Percentiles rank a stretch among this genome's conserved stretches.
Evolutionary conservation across 2,797 vertebrate species (phyloP).

Genomic region (Podarcis siculus): DNA sequence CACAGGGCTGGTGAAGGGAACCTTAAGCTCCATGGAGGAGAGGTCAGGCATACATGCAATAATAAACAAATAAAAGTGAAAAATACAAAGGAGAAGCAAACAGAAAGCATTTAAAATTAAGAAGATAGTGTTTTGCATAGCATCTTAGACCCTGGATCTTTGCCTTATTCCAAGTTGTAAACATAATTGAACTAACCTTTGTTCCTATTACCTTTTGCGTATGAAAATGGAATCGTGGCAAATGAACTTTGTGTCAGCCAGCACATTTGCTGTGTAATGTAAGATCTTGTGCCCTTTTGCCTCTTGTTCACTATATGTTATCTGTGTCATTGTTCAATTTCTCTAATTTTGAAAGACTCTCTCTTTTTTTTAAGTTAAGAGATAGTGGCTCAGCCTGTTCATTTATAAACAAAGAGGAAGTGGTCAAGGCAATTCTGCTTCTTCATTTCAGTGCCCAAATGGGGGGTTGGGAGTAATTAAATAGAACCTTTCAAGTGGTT

Average conservation of each 20-base stretch:
- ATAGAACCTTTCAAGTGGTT: slow-evolving; percentile 4
- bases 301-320: neutral
- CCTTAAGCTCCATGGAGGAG: too few relatives aligned
- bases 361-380: neutral
- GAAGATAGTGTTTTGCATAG: neutral
- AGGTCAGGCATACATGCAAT: too few relatives aligned
- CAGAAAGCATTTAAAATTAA: too few relatives aligned
- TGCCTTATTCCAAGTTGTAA: neutral
- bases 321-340: neutral
- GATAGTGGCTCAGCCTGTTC: neutral
- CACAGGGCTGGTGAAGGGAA: too few relatives aligned
- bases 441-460: slow-evolving; percentile 14
- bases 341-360: neutral
- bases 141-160: neutral
- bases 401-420: neutral
- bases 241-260: neutral
- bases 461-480: slow-evolving; percentile 29
- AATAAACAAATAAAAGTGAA: neutral
- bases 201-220: neutral
- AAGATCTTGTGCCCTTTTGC: neutral
- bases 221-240: neutral
- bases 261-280: neutral
- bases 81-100: neutral
- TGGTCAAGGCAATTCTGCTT: neutral
- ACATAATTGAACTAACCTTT: neutral